Evolutionary conservation across 2,113 vertebrate genomes (phyloP).

Genomic region (Megaceryle torquata): DNA sequence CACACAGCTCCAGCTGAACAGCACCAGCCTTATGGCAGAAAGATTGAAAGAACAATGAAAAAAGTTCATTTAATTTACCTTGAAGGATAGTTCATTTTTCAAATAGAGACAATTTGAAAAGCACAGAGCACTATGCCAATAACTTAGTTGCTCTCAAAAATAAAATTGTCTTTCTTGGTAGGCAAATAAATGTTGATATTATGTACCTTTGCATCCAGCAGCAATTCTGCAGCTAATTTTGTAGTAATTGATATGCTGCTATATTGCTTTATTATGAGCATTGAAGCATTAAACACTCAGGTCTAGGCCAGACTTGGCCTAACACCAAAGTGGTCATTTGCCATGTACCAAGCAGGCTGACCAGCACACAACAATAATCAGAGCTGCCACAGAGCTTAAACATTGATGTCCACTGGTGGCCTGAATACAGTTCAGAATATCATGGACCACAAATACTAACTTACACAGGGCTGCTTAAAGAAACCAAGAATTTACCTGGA

Average conservation of each 20-base stretch:
- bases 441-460: not conserved
- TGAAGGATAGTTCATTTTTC: constrained; percentile 38
- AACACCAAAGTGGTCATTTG: not conserved
- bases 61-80: constrained; percentile 54
- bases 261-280: constrained; percentile 2
- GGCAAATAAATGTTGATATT: constrained; percentile 5
- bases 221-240: constrained; percentile 46
- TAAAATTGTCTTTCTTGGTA: constrained; percentile 35
- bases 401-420: not conserved
- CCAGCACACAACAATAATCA: not conserved
- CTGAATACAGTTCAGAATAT: not conserved
- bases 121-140: not conserved
- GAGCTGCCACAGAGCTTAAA: not conserved
- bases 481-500: not conserved
- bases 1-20: not conserved
- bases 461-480: not conserved
- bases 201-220: constrained; percentile 25
- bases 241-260: constrained; percentile 11
- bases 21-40: not conserved
- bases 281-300: not conserved
- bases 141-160: constrained; percentile 31
- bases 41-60: constrained; percentile 25
- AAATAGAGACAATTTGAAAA: constrained; percentile 36
- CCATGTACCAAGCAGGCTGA: not conserved
- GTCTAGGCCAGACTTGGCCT: not conserved